These are phyloP conservation scores for Corythaeola cristata DNA, from an alignment of 2,113 vertebrate genomes.

Conservation along the genomic window DNA sequence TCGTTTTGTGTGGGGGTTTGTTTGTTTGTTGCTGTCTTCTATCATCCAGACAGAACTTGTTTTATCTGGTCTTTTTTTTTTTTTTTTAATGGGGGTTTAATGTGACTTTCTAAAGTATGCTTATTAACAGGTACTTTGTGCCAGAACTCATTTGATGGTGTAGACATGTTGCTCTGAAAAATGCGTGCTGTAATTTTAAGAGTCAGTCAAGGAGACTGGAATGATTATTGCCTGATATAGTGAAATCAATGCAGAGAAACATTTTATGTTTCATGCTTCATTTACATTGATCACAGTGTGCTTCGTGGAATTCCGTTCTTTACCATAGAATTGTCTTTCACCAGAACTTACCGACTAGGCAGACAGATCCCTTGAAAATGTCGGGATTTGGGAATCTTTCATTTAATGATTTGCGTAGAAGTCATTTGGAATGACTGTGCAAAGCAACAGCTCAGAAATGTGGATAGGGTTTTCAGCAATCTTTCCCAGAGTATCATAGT, in stretches of 20 bases:
- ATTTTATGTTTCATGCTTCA: constrained; percentile 29
- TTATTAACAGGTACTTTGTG: not conserved
- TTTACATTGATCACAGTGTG: constrained; percentile 17
- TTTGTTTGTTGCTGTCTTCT: not conserved
- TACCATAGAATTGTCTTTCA: not conserved
- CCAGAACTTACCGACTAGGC: not conserved
- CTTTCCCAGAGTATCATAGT: not conserved
- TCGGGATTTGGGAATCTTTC: not conserved
- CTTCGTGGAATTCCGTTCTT: not conserved
- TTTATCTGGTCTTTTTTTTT: not conserved
- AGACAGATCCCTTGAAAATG: not conserved
- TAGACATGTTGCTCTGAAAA: constrained; percentile 13
- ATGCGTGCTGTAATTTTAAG: not conserved
- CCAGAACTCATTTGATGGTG: not conserved
- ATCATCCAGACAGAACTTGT: not conserved
- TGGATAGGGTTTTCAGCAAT: not conserved
- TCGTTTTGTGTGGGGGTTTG: not conserved
- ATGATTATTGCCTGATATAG: constrained; percentile 32
- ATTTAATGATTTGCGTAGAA: not conserved
- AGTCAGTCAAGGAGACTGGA: constrained; percentile 46
- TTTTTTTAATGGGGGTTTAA: not conserved
- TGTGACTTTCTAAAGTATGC: not conserved
- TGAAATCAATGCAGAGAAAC: constrained; percentile 42
- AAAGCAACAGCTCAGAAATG: not conserved
- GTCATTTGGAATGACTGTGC: not conserved